Evolutionary conservation across 2,888 invertebrate genomes (phyloP).

Genomic region (Chloromyia formosa): DNA sequence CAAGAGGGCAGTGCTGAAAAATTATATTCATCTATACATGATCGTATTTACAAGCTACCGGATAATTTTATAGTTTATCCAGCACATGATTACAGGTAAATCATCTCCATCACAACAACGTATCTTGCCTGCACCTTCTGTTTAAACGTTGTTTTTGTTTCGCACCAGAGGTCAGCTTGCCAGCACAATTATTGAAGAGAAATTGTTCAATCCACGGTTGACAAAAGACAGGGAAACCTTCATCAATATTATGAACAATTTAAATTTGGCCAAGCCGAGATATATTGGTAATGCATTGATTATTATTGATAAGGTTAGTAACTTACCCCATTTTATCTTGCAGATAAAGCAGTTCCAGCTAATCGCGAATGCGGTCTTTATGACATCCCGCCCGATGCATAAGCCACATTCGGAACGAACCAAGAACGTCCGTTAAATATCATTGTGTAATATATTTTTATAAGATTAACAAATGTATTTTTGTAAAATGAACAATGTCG

Average conservation of each 20-base stretch:
- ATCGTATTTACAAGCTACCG: constrained; percentile 86
- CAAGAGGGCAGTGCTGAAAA: constrained; percentile 85
- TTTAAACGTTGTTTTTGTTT: too few species aligned
- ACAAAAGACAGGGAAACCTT: constrained; percentile 85
- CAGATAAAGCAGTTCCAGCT: constrained; percentile 88
- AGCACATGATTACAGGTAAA: constrained; percentile 90
- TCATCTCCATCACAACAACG: too few species aligned
- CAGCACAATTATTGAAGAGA: constrained; percentile 94
- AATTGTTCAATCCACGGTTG: constrained; percentile 85
- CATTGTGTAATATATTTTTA: too few species aligned
- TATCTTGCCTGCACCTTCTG: too few species aligned
- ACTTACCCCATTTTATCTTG: neutral
- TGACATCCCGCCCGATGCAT: constrained; percentile 61
- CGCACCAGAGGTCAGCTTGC: constrained; percentile 76
- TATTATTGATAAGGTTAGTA: neutral
- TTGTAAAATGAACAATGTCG: too few species aligned
- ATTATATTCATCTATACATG: constrained; percentile 89
- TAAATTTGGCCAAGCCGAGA: constrained; percentile 92
- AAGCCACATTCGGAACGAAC: too few species aligned
- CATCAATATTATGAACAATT: constrained; percentile 87
- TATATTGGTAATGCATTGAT: constrained; percentile 80
- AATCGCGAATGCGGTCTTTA: constrained; percentile 87
- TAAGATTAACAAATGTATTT: too few species aligned
- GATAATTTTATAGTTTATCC: constrained; percentile 86
- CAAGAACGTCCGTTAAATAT: too few species aligned